Percentiles rank a stretch among this genome's conserved stretches.
These are phyloP conservation scores for Polypterus senegalus DNA, from an alignment of 2,113 vertebrate species.

Conservation along the genomic window DNA sequence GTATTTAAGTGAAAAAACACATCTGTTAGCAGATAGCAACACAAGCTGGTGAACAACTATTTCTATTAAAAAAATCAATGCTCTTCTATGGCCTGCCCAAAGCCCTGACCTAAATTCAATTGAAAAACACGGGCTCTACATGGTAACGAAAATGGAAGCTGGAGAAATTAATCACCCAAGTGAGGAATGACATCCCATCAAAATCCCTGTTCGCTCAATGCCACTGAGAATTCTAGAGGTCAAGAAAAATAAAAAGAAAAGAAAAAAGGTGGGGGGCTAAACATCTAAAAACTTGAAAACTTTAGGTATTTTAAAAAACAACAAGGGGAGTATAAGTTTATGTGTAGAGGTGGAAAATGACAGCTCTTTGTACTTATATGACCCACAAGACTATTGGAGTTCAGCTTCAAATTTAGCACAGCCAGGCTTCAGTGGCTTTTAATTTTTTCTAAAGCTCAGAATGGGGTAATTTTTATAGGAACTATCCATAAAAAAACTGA, in stretches of 20 bases:
- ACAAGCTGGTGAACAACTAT: conserved; percentile 15
- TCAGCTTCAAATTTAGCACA: too few relatives aligned
- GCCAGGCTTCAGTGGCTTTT: too few relatives aligned
- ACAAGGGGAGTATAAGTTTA: background rate
- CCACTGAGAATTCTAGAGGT: background rate
- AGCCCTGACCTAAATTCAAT: conserved; percentile 33
- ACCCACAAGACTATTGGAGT: too few relatives aligned
- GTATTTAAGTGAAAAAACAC: too few relatives aligned
- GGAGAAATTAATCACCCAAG: conserved; percentile 45
- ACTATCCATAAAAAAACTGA: too few relatives aligned
- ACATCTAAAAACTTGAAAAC: background rate
- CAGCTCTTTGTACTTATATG: background rate
- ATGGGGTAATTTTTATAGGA: too few relatives aligned
- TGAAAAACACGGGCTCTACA: conserved; percentile 37
- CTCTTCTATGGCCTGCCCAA: conserved; percentile 25
- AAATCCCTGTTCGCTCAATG: conserved; percentile 19
- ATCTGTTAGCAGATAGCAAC: background rate
- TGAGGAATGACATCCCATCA: conserved; percentile 6
- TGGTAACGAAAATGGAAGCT: conserved; percentile 25
- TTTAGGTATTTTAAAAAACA: background rate
- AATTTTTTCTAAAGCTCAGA: too few relatives aligned
- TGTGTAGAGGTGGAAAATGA: background rate
- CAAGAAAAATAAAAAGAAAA: background rate
- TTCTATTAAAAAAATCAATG: conserved; percentile 18
- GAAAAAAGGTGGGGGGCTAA: background rate